Evolutionary conservation across 2,113 vertebrate species (phyloP).

Genomic region (Cavia aperea): DNA sequence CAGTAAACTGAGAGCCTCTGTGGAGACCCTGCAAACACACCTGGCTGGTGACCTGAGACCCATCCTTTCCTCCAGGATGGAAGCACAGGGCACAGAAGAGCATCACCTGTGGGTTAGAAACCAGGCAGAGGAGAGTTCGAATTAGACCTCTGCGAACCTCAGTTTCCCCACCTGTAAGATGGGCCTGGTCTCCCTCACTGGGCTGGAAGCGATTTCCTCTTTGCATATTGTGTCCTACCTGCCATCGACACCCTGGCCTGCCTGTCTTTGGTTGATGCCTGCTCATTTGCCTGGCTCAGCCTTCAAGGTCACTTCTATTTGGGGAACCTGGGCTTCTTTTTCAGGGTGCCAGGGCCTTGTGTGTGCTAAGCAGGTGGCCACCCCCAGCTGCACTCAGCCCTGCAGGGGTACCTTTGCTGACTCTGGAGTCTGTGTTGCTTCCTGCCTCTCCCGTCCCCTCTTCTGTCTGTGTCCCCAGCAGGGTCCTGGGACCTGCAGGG

Average conservation of each 20-base stretch:
- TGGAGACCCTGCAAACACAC: background rate
- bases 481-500: background rate
- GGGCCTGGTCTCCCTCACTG: background rate
- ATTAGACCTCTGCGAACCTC: background rate
- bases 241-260: background rate
- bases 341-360: background rate
- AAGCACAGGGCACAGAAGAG: too few species aligned
- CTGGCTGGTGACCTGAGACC: background rate
- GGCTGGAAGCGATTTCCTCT: background rate
- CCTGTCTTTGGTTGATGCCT: background rate
- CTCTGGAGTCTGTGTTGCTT: background rate
- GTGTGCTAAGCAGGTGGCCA: background rate
- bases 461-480: background rate
- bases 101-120: too few species aligned
- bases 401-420: background rate
- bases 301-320: background rate
- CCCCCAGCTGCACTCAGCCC: background rate
- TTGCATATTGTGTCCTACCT: background rate
- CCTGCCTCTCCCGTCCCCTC: background rate
- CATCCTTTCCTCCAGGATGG: background rate
- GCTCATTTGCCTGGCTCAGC: background rate
- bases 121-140: background rate
- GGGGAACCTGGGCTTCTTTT: background rate
- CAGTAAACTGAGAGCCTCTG: background rate
- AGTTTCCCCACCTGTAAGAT: background rate